A percentile compares a stretch with the other conserved stretches of the same genome.
Evolutionary conservation across 2,888 invertebrate genomes (phyloP).

Genomic region (Holacanthella duospinosa): DNA sequence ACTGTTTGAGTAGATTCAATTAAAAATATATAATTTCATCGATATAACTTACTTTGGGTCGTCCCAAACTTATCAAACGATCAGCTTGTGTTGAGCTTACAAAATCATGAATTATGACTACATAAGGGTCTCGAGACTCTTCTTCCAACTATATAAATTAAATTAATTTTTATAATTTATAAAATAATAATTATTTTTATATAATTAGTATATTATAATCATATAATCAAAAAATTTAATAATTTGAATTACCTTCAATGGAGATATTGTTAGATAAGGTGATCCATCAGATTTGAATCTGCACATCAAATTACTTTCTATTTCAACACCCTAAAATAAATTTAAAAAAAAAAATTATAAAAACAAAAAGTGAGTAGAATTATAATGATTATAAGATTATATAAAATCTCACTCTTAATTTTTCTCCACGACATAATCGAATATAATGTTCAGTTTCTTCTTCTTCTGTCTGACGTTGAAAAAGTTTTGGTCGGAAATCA

Average conservation of each 20-base stretch:
- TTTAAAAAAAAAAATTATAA: too few relatives aligned
- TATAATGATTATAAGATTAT: background rate
- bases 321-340: background rate
- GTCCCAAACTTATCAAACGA: constrained; percentile 36
- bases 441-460: constrained; percentile 39
- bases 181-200: constrained; percentile 4
- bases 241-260: constrained; percentile 27
- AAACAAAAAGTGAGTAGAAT: background rate
- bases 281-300: constrained; percentile 20
- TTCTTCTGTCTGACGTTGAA: constrained; percentile 38
- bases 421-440: constrained; percentile 40
- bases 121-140: constrained; percentile 38
- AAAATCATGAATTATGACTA: constrained; percentile 39
- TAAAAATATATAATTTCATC: background rate
- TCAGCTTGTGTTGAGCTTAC: constrained; percentile 37
- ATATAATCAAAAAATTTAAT: background rate
- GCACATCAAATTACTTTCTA: constrained; percentile 15
- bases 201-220: too few relatives aligned
- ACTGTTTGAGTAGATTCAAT: too few relatives aligned
- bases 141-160: constrained; percentile 37
- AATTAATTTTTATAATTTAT: constrained; percentile 12
- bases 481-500: constrained; percentile 31
- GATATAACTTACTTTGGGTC: constrained; percentile 34
- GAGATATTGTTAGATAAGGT: constrained; percentile 28
- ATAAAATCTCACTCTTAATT: constrained; percentile 36